phyloP scores from a whole-genome alignment of 2,888 invertebrate genomes.

The Drosophila anceps region DNA sequence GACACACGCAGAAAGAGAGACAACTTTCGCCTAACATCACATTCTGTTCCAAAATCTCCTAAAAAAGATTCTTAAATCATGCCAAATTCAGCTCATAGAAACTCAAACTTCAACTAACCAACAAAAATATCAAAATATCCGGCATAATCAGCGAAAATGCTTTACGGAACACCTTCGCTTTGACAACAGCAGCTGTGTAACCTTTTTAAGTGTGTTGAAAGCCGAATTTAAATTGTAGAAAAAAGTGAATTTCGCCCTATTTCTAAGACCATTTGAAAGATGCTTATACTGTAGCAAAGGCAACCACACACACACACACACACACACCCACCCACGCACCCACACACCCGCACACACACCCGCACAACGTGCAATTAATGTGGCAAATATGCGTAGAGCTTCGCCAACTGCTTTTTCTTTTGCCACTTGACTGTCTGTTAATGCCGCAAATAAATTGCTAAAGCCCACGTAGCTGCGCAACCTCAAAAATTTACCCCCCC shows the following conservation, averaged over 20 bases:
- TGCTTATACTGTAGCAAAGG: constrained; percentile 21
- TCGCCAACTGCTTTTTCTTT: constrained; percentile 53
- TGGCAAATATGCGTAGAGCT: constrained; percentile 61
- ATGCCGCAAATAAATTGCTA: constrained; percentile 71
- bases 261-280: constrained; percentile 23
- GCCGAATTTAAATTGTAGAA: constrained; percentile 30
- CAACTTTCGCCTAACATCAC: too few species aligned
- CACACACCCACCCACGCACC: constrained; percentile 17
- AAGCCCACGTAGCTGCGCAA: constrained; percentile 6
- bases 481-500: background rate
- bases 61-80: background rate
- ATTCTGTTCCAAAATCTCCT: too few species aligned
- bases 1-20: too few species aligned
- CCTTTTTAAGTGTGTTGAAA: constrained; percentile 5
- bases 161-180: constrained; percentile 9
- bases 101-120: too few species aligned
- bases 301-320: constrained; percentile 19
- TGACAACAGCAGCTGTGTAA: constrained; percentile 7
- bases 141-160: background rate
- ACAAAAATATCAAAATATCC: too few species aligned
- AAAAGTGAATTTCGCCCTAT: constrained; percentile 2
- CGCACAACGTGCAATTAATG: constrained; percentile 63
- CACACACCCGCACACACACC: constrained; percentile 18
- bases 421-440: constrained; percentile 74
- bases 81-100: background rate